phyloP scores from a whole-genome alignment of 1,140 invertebrate species.

The Platyscapa corneri region DNA sequence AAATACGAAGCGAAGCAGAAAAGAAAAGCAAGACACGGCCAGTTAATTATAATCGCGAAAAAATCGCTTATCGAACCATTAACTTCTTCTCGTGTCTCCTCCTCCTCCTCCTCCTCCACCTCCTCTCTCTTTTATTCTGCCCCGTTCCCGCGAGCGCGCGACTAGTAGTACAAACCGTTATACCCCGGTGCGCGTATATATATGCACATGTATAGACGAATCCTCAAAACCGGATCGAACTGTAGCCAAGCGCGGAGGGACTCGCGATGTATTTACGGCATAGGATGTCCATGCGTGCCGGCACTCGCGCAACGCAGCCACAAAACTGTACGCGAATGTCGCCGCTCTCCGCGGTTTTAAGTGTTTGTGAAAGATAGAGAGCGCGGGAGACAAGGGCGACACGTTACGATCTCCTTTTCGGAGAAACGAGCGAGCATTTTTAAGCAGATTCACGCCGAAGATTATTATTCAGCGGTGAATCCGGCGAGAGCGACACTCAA shows the following conservation, averaged over 20 bases:
- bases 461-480: too few relatives aligned
- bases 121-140: constrained; percentile 6
- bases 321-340: background rate
- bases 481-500: too few relatives aligned
- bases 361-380: too few relatives aligned
- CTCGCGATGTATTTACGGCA: background rate
- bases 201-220: constrained; percentile 1
- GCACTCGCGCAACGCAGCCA: background rate
- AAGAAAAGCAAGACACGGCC: constrained; percentile 24
- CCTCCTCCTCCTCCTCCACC: constrained; percentile 7
- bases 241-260: background rate
- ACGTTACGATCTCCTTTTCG: too few relatives aligned
- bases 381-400: too few relatives aligned
- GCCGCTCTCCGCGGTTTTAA: too few relatives aligned
- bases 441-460: too few relatives aligned
- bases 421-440: too few relatives aligned
- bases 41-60: constrained; percentile 53
- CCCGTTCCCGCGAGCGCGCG: background rate
- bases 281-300: background rate
- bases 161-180: constrained; percentile 44
- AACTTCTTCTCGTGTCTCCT: constrained; percentile 47
- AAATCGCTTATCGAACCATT: constrained; percentile 53
- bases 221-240: constrained; percentile 49
- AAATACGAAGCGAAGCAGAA: constrained; percentile 7
- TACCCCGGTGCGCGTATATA: constrained; percentile 8